Evolutionary conservation across 2,797 vertebrate genomes (phyloP).

Genomic region (Xenopus petersii): DNA sequence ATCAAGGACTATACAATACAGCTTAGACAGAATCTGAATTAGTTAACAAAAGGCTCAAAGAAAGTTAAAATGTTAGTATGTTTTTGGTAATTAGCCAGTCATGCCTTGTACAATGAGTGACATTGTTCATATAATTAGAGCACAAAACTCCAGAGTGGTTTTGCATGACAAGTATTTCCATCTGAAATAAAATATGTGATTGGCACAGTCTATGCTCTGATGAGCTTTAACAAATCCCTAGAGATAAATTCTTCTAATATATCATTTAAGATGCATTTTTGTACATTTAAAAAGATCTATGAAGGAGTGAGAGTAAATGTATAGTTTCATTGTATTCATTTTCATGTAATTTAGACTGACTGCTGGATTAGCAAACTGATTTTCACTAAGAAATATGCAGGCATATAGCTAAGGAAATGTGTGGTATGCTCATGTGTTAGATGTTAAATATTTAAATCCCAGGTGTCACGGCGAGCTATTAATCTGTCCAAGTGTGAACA

Average conservation of each 20-base stretch:
- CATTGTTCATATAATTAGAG: slow-evolving; percentile 36
- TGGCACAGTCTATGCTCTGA: slow-evolving; percentile 32
- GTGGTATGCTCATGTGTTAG: background rate
- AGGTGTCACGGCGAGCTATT: background rate
- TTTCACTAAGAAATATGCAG: background rate
- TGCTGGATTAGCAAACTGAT: slow-evolving; percentile 31
- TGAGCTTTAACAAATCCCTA: slow-evolving; percentile 34
- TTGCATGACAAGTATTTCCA: slow-evolving; percentile 27
- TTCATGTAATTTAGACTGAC: slow-evolving; percentile 23
- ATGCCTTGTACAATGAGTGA: slow-evolving; percentile 22
- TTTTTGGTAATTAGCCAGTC: slow-evolving; percentile 13
- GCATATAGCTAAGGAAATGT: background rate
- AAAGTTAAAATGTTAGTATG: slow-evolving; percentile 9
- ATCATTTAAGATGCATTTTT: slow-evolving; percentile 37
- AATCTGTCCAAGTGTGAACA: too few species aligned
- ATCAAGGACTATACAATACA: background rate
- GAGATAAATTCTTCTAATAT: slow-evolving; percentile 33
- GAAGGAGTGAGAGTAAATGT: slow-evolving; percentile 23
- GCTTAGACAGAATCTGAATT: slow-evolving; percentile 6
- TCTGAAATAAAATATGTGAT: slow-evolving; percentile 28
- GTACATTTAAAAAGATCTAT: slow-evolving; percentile 31
- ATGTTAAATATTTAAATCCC: background rate
- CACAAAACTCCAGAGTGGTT: slow-evolving; percentile 22
- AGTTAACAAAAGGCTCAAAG: slow-evolving; percentile 5
- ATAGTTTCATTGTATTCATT: background rate